Percentiles rank a stretch among this genome's conserved stretches.
Conservation (phyloP, 2,888 invertebrate genomes). For the Cordylochernes scorpioides region DNA sequence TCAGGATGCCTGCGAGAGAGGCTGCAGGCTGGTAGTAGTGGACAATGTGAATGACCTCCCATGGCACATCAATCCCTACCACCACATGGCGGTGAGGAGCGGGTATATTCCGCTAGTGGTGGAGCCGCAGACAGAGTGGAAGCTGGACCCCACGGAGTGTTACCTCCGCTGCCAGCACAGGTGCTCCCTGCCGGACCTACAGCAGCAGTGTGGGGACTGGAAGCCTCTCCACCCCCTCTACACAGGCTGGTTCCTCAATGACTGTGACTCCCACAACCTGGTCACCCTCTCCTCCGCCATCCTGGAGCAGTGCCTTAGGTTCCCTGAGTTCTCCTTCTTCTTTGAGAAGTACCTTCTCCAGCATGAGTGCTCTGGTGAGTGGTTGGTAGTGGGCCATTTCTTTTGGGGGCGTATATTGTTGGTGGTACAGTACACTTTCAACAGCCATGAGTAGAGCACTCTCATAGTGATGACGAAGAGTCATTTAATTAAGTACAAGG, state of each 20-base stretch:
- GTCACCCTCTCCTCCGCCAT: no score
- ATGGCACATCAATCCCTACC: slow-evolving; percentile 1
- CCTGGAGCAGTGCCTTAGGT: no score
- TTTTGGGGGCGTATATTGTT: no score
- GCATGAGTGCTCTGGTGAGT: no score
- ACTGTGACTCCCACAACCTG: slow-evolving; percentile 1
- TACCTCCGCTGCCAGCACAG: neutral
- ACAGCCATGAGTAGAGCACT: no score
- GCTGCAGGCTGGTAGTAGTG: neutral
- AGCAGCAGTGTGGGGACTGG: neutral
- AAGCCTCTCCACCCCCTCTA: neutral
- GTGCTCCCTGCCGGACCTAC: neutral
- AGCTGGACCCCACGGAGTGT: neutral
- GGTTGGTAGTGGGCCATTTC: no score
- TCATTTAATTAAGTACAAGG: no score
- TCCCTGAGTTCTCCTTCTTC: no score
- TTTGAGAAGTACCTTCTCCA: no score
- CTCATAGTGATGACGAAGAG: no score
- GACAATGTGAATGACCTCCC: neutral
- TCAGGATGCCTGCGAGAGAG: neutral
- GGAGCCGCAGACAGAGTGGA: slow-evolving; percentile 1
- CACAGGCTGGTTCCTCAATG: slow-evolving; percentile 1
- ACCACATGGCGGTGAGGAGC: neutral
- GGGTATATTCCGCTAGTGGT: neutral
- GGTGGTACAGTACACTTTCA: no score